Evolutionary conservation across 2,113 vertebrate genomes (phyloP).

Genomic region (Urocynchramus pylzowi): DNA sequence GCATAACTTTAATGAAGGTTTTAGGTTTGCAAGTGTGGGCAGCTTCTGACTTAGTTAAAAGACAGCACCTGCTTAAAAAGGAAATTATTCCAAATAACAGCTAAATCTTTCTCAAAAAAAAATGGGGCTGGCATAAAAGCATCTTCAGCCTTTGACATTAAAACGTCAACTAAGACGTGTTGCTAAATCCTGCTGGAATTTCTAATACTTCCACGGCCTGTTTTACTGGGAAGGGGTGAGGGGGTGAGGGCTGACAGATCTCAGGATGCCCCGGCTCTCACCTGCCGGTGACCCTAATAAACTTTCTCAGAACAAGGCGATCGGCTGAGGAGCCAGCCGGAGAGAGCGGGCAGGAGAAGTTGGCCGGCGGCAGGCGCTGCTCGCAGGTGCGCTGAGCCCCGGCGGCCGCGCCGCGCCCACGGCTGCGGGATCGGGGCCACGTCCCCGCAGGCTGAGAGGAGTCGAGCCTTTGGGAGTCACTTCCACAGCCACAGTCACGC

Average conservation of each 20-base stretch:
- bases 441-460: background rate
- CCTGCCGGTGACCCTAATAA: background rate
- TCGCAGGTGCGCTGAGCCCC: background rate
- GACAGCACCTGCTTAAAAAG: background rate
- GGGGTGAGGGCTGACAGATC: background rate
- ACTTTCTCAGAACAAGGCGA: background rate
- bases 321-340: background rate
- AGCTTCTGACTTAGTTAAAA: slow-evolving; percentile 3
- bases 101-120: background rate
- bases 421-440: background rate
- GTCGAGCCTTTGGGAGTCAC: accelerated
- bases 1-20: background rate
- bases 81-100: background rate
- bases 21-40: background rate
- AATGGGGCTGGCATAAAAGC: background rate
- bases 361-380: background rate
- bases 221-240: background rate
- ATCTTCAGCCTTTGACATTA: background rate
- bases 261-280: background rate
- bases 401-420: background rate
- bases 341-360: accelerated
- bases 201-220: background rate
- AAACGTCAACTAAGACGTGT: background rate
- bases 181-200: background rate
- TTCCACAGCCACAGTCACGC: background rate